A percentile compares a stretch with the other conserved stretches of the same genome.
phyloP scores from a whole-genome alignment of 2,797 vertebrate species.

The Notamacropus eugenii region DNA sequence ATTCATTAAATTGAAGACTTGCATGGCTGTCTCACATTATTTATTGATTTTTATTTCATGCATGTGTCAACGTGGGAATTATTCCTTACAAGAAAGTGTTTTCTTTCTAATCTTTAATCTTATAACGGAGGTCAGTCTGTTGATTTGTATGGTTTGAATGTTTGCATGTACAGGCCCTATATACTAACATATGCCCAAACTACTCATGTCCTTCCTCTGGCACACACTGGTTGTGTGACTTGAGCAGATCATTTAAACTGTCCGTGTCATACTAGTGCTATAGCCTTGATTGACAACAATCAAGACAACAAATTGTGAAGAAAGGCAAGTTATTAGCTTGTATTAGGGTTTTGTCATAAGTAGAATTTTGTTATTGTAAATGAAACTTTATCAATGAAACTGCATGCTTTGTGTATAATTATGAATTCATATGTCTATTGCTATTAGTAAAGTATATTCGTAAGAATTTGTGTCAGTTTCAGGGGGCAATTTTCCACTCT shows the following conservation, averaged over 20 bases:
- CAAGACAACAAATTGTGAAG: not conserved
- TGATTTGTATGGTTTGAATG: conserved; percentile 43
- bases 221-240: not conserved
- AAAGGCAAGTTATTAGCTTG: too few species aligned
- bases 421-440: not conserved
- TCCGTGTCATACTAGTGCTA: not conserved
- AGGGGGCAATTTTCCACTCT: too few species aligned
- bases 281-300: not conserved
- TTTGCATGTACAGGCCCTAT: conserved; percentile 19
- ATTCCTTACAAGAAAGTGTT: conserved; percentile 62
- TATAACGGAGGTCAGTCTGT: conserved; percentile 53
- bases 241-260: not conserved
- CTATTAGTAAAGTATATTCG: not conserved
- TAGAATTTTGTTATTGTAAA: not conserved
- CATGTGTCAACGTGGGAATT: conserved; percentile 70
- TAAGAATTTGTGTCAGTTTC: not conserved
- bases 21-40: conserved; percentile 75
- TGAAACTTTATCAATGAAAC: not conserved
- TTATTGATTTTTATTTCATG: conserved; percentile 77
- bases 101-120: conserved; percentile 76
- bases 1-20: conserved; percentile 78
- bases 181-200: conserved; percentile 1
- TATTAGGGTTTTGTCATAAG: not conserved
- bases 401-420: too few species aligned
- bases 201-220: not conserved